phyloP scores from a whole-genome alignment of 1,140 invertebrate species.

The Ips typographus region DNA sequence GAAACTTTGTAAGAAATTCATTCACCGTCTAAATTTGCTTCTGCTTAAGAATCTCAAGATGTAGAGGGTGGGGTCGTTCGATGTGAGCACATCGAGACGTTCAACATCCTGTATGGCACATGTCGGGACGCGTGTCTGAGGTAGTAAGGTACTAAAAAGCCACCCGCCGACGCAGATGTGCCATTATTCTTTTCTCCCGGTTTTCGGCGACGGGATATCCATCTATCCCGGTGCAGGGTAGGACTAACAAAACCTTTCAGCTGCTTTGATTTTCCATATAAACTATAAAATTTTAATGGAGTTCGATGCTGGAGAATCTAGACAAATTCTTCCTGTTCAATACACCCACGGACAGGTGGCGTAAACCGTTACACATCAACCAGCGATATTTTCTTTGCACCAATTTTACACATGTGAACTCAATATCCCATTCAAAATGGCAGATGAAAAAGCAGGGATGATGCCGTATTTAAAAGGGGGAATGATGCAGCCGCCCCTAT shows the following conservation, averaged over 20 bases:
- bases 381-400: neutral
- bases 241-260: neutral
- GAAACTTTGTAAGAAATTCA: too few species aligned
- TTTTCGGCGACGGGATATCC: neutral
- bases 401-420: too few species aligned
- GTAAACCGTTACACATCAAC: conserved; percentile 18
- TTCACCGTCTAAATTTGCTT: too few species aligned
- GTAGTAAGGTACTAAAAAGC: neutral
- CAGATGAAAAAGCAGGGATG: too few species aligned
- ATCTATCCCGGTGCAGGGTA: neutral
- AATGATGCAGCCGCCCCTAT: conserved; percentile 9
- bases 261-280: neutral
- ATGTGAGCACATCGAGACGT: too few species aligned
- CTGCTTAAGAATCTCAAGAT: too few species aligned
- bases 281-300: neutral
- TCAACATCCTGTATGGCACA: conserved; percentile 9
- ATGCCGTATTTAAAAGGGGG: too few species aligned
- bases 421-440: too few species aligned
- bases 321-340: conserved; percentile 11
- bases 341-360: conserved; percentile 12
- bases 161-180: neutral
- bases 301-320: neutral
- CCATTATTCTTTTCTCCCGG: neutral
- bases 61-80: too few species aligned
- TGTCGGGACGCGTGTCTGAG: neutral